A percentile compares a stretch with the other conserved stretches of the same genome.
phyloP scores from a whole-genome alignment of 2,888 invertebrate genomes.

The Melikaiella ostensackeni region DNA sequence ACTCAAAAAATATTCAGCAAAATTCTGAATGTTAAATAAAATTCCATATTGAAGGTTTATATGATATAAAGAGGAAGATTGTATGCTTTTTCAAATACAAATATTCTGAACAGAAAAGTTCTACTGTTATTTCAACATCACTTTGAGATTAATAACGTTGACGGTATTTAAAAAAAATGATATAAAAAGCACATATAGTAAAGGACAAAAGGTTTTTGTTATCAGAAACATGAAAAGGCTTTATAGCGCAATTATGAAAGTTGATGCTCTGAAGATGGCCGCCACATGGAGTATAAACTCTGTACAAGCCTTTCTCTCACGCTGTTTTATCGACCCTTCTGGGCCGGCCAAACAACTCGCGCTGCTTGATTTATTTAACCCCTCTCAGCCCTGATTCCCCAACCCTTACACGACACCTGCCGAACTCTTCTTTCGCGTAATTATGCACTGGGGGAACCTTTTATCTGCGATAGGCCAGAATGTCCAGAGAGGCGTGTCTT shows the following conservation, averaged over 20 bases:
- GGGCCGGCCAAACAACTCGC: conserved; percentile 63
- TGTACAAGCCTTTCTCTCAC: conserved; percentile 45
- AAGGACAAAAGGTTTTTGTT: not conserved
- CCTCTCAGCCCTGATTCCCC: conserved; percentile 58
- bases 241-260: not conserved
- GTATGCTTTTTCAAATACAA: no score
- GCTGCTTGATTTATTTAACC: conserved; percentile 69
- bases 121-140: not conserved
- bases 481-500: conserved; percentile 63
- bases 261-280: conserved; percentile 56
- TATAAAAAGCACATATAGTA: not conserved
- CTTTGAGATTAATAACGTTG: not conserved
- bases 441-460: conserved; percentile 64
- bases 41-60: no score
- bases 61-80: no score
- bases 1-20: not conserved
- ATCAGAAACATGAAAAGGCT: not conserved
- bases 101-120: no score
- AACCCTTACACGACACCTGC: conserved; percentile 62
- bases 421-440: conserved; percentile 64
- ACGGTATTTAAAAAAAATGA: not conserved
- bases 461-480: conserved; percentile 64
- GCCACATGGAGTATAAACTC: conserved; percentile 45
- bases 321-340: not conserved
- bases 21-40: not conserved